phyloP scores from a whole-genome alignment of 1,140 invertebrate species.

The Saccostrea cuccullata region DNA sequence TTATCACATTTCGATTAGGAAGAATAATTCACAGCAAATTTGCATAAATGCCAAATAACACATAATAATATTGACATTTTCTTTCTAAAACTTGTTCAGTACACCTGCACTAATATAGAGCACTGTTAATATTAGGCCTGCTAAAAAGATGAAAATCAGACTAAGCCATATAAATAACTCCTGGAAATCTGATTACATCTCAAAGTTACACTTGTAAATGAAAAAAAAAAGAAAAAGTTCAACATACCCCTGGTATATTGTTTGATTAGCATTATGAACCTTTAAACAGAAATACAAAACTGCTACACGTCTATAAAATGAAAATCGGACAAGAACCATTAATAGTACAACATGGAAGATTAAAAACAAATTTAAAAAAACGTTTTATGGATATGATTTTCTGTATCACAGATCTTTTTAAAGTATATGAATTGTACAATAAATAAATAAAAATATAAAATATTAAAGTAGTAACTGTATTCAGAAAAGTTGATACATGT shows the following conservation, averaged over 20 bases:
- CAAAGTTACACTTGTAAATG: background rate
- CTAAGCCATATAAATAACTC: background rate
- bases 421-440: background rate
- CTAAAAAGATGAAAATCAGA: background rate
- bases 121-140: background rate
- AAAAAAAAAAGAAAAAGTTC: background rate
- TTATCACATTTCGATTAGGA: slow-evolving; percentile 16
- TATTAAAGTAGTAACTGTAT: background rate
- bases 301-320: no score
- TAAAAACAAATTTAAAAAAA: background rate
- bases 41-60: slow-evolving; percentile 14
- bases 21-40: background rate
- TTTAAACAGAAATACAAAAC: no score
- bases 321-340: no score
- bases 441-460: background rate
- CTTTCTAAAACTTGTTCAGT: background rate
- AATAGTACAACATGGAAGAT: no score
- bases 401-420: background rate
- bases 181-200: background rate
- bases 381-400: background rate
- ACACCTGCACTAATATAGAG: background rate
- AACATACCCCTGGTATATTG: background rate
- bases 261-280: no score
- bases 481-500: background rate
- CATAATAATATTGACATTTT: background rate